phyloP scores from a whole-genome alignment of 2,797 vertebrate species.

The Alfaro cultratus region DNA sequence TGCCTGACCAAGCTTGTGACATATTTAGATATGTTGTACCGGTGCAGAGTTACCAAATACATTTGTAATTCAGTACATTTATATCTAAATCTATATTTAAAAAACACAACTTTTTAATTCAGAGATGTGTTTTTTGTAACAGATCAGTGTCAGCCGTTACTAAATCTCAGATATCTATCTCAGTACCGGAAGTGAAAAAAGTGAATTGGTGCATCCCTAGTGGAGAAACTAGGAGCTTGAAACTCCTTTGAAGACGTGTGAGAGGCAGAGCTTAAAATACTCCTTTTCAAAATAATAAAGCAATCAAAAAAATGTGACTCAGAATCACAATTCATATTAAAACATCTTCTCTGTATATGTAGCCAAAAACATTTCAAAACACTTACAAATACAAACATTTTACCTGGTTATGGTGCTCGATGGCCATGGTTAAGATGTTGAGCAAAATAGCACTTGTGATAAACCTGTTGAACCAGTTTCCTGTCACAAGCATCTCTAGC shows the following conservation, averaged over 20 bases:
- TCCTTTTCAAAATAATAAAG: neutral
- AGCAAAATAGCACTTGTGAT: neutral
- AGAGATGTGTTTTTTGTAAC: too few species aligned
- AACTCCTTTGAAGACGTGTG: neutral
- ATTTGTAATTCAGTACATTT: too few species aligned
- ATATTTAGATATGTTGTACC: too few species aligned
- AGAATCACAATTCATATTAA: neutral
- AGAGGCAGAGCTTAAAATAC: neutral
- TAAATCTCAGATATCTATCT: too few species aligned
- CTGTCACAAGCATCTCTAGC: neutral
- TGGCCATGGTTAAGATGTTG: neutral
- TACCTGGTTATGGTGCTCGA: constrained; percentile 1
- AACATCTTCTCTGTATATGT: neutral
- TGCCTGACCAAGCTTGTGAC: too few species aligned
- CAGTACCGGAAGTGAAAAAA: too few species aligned
- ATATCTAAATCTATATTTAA: too few species aligned
- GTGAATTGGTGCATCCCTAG: too few species aligned
- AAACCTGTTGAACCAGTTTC: neutral
- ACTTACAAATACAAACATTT: too few species aligned
- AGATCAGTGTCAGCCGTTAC: too few species aligned
- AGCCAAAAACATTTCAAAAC: neutral
- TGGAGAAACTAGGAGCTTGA: neutral
- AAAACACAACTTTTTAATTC: too few species aligned
- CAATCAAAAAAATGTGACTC: neutral
- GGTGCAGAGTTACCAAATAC: too few species aligned